Conservation (phyloP, 1,140 invertebrate genomes). For the Zophobas atratus region DNA sequence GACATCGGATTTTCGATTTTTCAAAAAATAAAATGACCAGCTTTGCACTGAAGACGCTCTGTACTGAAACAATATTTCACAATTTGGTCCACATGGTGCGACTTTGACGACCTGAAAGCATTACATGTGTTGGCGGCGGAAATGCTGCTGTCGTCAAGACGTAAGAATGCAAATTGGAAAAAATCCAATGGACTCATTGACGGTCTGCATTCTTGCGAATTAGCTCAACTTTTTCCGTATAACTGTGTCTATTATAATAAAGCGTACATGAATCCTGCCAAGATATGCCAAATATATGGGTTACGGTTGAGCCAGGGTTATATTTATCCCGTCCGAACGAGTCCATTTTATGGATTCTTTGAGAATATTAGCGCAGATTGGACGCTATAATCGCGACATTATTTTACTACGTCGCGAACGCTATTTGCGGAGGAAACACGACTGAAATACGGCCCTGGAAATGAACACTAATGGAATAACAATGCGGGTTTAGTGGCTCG, state of each 20-base stretch:
- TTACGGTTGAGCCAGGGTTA: constrained; percentile 35
- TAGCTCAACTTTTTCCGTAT: constrained; percentile 9
- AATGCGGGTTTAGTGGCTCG: too few species aligned
- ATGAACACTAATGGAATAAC: too few species aligned
- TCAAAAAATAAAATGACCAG: too few species aligned
- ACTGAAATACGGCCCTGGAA: background rate
- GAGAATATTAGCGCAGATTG: constrained; percentile 9
- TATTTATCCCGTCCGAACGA: constrained; percentile 31
- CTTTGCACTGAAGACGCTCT: too few species aligned
- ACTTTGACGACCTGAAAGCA: too few species aligned
- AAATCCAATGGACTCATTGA: background rate
- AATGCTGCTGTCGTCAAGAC: background rate
- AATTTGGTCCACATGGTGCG: too few species aligned
- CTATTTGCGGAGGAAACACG: background rate
- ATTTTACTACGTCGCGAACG: background rate
- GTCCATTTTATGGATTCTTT: constrained; percentile 25
- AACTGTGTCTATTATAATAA: constrained; percentile 38
- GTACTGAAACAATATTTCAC: too few species aligned
- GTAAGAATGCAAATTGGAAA: constrained; percentile 12
- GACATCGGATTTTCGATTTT: too few species aligned
- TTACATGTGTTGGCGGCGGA: background rate
- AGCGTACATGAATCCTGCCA: constrained; percentile 26
- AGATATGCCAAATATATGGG: constrained; percentile 40
- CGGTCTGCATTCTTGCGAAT: constrained; percentile 5
- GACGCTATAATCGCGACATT: background rate